phyloP scores from a whole-genome alignment of 2,113 vertebrate genomes.

The Mellivora capensis region DNA sequence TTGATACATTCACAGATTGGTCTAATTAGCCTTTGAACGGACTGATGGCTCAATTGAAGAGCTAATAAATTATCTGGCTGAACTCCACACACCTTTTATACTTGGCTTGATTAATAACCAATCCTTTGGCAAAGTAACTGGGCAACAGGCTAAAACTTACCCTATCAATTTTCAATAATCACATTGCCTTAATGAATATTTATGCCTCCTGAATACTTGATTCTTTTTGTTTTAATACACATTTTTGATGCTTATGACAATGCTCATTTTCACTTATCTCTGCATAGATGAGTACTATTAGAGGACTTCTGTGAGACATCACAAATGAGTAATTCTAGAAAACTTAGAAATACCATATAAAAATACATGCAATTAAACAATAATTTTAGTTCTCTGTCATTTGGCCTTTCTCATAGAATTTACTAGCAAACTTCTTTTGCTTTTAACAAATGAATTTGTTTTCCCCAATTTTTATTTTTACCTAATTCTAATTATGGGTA shows the following conservation, averaged over 20 bases:
- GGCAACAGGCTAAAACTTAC: constrained; percentile 4
- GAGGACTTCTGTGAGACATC: background rate
- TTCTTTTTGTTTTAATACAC: background rate
- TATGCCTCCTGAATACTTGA: background rate
- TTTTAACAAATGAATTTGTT: background rate
- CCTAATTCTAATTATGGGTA: background rate
- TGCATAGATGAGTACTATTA: background rate
- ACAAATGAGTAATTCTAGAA: background rate
- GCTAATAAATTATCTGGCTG: constrained; percentile 64
- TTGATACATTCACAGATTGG: constrained; percentile 68
- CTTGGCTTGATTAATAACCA: constrained; percentile 50
- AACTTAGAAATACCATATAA: background rate
- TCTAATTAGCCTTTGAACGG: constrained; percentile 73
- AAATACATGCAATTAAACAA: background rate
- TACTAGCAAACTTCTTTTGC: background rate
- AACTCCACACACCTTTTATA: constrained; percentile 51
- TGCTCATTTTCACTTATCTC: background rate
- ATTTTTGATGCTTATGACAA: background rate
- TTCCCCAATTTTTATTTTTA: background rate
- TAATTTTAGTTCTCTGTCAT: background rate
- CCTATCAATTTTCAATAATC: constrained; percentile 46
- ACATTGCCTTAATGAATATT: background rate
- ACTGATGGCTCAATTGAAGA: constrained; percentile 52
- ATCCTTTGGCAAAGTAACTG: constrained; percentile 7
- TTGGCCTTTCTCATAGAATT: background rate